Percentiles rank a stretch among this genome's conserved stretches.
Conservation (phyloP, 2,888 invertebrate species). For the Ceraclea dissimilis region DNA sequence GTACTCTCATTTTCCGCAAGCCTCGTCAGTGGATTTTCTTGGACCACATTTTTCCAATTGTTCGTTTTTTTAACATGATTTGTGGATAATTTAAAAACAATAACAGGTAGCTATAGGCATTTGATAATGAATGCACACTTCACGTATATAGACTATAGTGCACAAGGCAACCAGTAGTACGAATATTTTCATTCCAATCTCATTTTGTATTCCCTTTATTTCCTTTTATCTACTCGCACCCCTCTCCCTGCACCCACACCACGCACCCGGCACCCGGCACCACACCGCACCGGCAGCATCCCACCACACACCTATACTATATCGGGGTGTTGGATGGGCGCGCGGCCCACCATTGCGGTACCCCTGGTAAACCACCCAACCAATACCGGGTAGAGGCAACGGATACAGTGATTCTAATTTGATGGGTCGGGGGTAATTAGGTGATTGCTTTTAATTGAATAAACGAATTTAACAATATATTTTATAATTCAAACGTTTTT, state of each 20-base stretch:
- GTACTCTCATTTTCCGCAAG: too few relatives aligned
- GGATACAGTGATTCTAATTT: neutral
- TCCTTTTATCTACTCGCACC: conserved; percentile 25
- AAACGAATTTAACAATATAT: neutral
- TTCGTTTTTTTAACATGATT: too few relatives aligned
- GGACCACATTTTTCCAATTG: too few relatives aligned
- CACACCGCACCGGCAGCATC: too few relatives aligned
- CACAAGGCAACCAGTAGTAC: conserved; percentile 1
- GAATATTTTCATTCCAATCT: conserved; percentile 26
- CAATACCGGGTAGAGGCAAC: conserved; percentile 3
- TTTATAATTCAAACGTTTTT: too few relatives aligned
- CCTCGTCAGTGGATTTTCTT: too few relatives aligned
- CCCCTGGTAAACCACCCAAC: conserved; percentile 13
- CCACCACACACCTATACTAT: too few relatives aligned
- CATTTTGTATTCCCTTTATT: conserved; percentile 27
- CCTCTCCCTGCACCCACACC: conserved; percentile 19
- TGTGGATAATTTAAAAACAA: too few relatives aligned
- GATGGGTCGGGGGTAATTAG: neutral
- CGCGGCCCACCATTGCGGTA: conserved; percentile 2
- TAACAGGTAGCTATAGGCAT: too few relatives aligned
- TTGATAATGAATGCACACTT: neutral
- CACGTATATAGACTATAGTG: neutral
- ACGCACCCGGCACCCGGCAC: too few relatives aligned
- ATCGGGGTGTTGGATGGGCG: neutral
- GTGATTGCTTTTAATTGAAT: neutral